Base-by-base conservation (phyloP, 2,888 invertebrate genomes). In the Cecidostiba fungosa region DNA sequence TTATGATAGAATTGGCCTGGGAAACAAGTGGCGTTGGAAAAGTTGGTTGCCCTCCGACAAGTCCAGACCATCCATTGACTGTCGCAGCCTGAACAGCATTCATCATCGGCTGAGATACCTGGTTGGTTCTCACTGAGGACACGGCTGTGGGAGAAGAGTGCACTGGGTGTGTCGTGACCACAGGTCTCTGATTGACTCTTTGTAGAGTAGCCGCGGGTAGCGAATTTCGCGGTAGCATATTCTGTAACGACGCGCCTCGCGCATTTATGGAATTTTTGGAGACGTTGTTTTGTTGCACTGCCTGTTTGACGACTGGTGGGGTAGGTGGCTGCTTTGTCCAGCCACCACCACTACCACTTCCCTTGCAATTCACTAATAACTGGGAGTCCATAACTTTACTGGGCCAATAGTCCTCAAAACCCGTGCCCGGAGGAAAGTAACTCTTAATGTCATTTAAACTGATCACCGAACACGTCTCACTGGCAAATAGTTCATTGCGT, bases 401-500 rank as follows among this genome's bases (percentile, higher is more conserved):
- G 0, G 98, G 98, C 98, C 98, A 98, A 93, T 98, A 98, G 90
- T 98, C 98, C 92, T 98, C 98, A 92, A 98, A 98, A 89, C 96
- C 96, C 0, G 98, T 98, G 36, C 97, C 97, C 12, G 97, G 97
- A 0, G 98, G 98, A 90, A 98, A 98, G 92, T 98, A 98, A 92
- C 97, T 97, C 92, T 97, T 97, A 90, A 98, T 97, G 94, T 98
- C 98, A 66, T 97, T 96, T 89, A 98, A 95, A 94, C 97, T 98
- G 86, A 98, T 98, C 90, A 98, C 98, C 82, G 97, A 97, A 93
- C 98, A 98, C 14, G 97, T 97, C 92, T 98, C 98, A 94, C 97
- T 97, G 29, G 97, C 97, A 94, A 98, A 98, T 86, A 98, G 94
- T 94, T 98, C 98, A 92, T 98, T 98, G 88, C 98, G 95, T 89